A percentile compares a stretch with the other conserved stretches of the same genome.
Conservation (phyloP, 1,140 invertebrate species). For the Brachionus koreanus region DNA sequence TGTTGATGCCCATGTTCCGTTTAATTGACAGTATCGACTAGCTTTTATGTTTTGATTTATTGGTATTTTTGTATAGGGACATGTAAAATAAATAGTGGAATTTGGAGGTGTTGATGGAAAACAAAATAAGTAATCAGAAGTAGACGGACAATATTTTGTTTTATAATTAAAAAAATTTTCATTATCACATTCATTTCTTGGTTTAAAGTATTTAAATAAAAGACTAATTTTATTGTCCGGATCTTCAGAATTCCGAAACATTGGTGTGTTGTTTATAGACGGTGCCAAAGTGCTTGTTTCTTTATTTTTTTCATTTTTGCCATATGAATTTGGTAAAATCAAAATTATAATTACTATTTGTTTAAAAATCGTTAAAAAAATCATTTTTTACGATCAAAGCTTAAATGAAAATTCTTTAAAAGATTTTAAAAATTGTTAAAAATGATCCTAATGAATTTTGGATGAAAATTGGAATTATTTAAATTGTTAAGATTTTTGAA, state of each 20-base stretch:
- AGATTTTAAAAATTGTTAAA: too few species aligned
- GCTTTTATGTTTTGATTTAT: not conserved
- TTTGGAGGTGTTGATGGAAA: conserved; percentile 22
- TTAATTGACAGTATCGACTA: not conserved
- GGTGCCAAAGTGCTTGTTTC: not conserved
- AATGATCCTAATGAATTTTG: too few species aligned
- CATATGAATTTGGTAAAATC: not conserved
- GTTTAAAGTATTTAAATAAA: not conserved
- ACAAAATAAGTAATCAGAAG: conserved; percentile 10
- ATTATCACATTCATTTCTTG: not conserved
- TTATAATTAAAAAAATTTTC: not conserved
- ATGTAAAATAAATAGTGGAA: not conserved
- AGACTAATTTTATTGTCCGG: not conserved
- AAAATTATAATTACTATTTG: not conserved
- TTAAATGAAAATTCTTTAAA: too few species aligned
- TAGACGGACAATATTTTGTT: not conserved
- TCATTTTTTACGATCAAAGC: not conserved
- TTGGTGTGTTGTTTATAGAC: not conserved
- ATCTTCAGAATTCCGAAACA: not conserved
- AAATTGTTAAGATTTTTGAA: too few species aligned
- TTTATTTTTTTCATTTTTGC: not conserved
- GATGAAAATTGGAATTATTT: too few species aligned
- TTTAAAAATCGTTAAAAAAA: not conserved
- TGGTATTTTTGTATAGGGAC: not conserved
- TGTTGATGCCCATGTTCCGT: conserved; percentile 24